A percentile compares a stretch with the other conserved stretches of the same genome.
phyloP scores from a whole-genome alignment of 2,888 invertebrate species.

The Ochropleura plecta region DNA sequence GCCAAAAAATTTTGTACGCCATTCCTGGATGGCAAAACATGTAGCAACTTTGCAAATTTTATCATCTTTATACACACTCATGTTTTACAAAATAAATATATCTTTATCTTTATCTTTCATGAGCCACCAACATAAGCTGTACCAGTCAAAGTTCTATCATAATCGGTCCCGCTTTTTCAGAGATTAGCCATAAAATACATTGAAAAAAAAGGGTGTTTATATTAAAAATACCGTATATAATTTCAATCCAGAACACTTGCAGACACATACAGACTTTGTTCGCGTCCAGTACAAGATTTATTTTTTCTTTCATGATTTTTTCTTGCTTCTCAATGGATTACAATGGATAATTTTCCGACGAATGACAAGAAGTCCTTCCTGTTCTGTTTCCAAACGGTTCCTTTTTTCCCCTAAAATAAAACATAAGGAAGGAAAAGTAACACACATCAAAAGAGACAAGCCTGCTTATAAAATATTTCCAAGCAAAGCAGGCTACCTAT shows the following conservation, averaged over 20 bases:
- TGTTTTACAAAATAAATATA: too few species aligned
- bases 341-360: background rate
- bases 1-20: too few species aligned
- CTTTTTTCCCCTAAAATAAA: background rate
- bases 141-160: too few species aligned
- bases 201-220: too few species aligned
- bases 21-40: too few species aligned
- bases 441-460: conserved; percentile 3
- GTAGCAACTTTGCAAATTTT: too few species aligned
- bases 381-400: background rate
- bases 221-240: too few species aligned
- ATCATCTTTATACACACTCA: too few species aligned
- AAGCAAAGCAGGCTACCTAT: background rate
- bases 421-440: background rate
- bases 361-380: background rate
- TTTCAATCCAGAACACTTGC: background rate
- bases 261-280: background rate
- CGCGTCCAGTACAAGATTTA: background rate
- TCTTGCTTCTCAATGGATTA: background rate
- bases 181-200: too few species aligned
- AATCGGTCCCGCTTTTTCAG: too few species aligned
- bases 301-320: background rate
- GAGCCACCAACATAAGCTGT: too few species aligned
- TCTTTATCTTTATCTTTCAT: too few species aligned
- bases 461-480: conserved; percentile 9